Percentiles rank a stretch among this genome's conserved stretches.
phyloP scores from a whole-genome alignment of 2,888 invertebrate species.

The Gymnoscelis rufifasciata region DNA sequence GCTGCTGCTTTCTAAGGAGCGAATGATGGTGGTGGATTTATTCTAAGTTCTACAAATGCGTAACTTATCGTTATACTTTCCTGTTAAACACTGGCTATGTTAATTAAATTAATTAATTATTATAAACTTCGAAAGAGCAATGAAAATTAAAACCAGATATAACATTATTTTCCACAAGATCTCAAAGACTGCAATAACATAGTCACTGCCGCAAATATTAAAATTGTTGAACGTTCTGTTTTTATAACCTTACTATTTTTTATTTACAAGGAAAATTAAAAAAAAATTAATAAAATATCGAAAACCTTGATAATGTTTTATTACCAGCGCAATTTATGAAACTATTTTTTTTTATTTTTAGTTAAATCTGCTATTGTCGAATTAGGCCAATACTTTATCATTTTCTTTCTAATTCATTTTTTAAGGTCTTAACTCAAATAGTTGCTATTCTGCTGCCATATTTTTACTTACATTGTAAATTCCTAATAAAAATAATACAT shows the following conservation, averaged over 20 bases:
- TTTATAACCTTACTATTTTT: constrained; percentile 63
- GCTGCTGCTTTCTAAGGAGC: constrained; percentile 72
- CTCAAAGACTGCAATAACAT: constrained; percentile 56
- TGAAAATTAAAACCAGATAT: constrained; percentile 28
- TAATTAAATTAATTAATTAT: constrained; percentile 39
- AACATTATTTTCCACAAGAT: constrained; percentile 33
- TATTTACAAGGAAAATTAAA: constrained; percentile 63
- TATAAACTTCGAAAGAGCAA: constrained; percentile 26
- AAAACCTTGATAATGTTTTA: constrained; percentile 37
- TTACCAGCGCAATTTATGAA: constrained; percentile 8
- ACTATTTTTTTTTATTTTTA: neutral
- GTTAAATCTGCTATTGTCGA: neutral
- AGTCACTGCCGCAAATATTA: constrained; percentile 67
- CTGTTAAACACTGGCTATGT: constrained; percentile 68
- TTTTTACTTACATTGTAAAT: too few species aligned
- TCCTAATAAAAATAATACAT: too few species aligned
- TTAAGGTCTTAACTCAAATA: too few species aligned
- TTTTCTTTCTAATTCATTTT: too few species aligned
- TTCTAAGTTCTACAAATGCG: constrained; percentile 50
- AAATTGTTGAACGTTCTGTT: constrained; percentile 66
- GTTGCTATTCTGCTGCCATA: too few species aligned
- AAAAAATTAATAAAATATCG: constrained; percentile 65
- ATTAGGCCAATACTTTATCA: too few species aligned
- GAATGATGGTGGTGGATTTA: constrained; percentile 51
- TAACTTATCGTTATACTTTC: constrained; percentile 45